Percentiles rank a stretch among this genome's conserved stretches.
These are phyloP conservation scores for Drosophila barbarae DNA, from an alignment of 2,888 invertebrate species.

Conservation along the genomic window DNA sequence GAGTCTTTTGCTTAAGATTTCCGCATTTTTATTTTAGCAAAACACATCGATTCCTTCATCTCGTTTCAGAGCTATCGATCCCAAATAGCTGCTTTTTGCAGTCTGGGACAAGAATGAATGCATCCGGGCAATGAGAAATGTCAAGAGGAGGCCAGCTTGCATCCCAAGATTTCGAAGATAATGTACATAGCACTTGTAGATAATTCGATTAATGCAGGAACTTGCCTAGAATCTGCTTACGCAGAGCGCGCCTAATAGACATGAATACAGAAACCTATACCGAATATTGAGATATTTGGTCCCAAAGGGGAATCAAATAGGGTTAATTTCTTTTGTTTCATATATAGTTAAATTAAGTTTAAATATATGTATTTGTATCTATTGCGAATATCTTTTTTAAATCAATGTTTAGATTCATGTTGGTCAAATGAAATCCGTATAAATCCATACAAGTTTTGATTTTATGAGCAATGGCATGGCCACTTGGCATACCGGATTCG, in stretches of 20 bases:
- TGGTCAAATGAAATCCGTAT: not conserved
- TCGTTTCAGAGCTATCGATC: not conserved
- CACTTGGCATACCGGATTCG: conserved; percentile 51
- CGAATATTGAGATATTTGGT: not conserved
- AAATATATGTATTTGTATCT: not conserved
- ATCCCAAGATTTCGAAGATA: conserved; percentile 6
- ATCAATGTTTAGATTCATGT: not conserved
- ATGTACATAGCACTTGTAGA: not conserved
- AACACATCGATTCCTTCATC: not conserved
- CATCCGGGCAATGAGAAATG: conserved; percentile 54
- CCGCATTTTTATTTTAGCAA: not conserved
- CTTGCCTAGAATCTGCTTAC: not conserved
- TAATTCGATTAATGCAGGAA: conserved; percentile 2
- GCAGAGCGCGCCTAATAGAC: not conserved
- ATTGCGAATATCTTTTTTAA: not conserved
- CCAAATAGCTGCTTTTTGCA: not conserved
- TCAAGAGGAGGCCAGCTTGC: conserved; percentile 33
- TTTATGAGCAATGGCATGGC: not conserved
- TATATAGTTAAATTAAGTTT: not conserved
- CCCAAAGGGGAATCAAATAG: not conserved
- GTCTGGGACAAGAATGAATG: conserved; percentile 1
- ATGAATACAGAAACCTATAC: not conserved
- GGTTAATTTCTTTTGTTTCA: not conserved
- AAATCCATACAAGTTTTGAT: not conserved
- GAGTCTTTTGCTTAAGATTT: too few relatives aligned